Conservation (phyloP, 1,140 invertebrate genomes). For the Drosophila orosa region DNA sequence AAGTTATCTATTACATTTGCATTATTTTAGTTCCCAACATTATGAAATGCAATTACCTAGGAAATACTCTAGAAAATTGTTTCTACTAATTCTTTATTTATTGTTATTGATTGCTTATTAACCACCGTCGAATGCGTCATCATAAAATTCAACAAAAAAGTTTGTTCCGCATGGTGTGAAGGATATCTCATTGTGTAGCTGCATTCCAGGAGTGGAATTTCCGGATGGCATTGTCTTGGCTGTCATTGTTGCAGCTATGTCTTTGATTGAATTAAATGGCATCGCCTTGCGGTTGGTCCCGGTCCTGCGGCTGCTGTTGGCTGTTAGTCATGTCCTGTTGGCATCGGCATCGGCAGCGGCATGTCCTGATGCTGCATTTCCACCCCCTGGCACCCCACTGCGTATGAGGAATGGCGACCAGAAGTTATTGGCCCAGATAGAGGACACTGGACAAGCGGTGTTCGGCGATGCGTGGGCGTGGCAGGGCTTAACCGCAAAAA, state of each 20-base stretch:
- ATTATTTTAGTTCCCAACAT: background rate
- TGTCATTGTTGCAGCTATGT: conserved; percentile 65
- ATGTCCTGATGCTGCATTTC: conserved; percentile 58
- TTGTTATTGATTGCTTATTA: background rate
- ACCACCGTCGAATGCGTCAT: background rate
- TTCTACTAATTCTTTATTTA: too few species aligned
- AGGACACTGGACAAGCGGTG: conserved; percentile 34
- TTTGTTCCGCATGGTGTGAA: background rate
- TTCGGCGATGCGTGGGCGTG: conserved; percentile 24
- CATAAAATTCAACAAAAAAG: background rate
- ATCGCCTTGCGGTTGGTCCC: conserved; percentile 35
- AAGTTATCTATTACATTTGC: background rate
- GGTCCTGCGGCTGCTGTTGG: conserved; percentile 37
- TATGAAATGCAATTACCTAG: background rate
- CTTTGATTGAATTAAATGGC: conserved; percentile 80
- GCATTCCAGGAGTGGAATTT: conserved; percentile 35
- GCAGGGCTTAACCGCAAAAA: conserved; percentile 29
- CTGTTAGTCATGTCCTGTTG: conserved; percentile 37
- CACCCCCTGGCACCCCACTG: conserved; percentile 41
- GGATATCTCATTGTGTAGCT: background rate
- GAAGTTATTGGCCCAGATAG: conserved; percentile 63
- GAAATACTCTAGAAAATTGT: background rate
- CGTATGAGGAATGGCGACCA: conserved; percentile 57
- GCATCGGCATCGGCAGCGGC: conserved; percentile 2
- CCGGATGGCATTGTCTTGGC: conserved; percentile 27